Evolutionary conservation across 2,888 invertebrate genomes (phyloP).

Genomic region (Drosophila formosana): DNA sequence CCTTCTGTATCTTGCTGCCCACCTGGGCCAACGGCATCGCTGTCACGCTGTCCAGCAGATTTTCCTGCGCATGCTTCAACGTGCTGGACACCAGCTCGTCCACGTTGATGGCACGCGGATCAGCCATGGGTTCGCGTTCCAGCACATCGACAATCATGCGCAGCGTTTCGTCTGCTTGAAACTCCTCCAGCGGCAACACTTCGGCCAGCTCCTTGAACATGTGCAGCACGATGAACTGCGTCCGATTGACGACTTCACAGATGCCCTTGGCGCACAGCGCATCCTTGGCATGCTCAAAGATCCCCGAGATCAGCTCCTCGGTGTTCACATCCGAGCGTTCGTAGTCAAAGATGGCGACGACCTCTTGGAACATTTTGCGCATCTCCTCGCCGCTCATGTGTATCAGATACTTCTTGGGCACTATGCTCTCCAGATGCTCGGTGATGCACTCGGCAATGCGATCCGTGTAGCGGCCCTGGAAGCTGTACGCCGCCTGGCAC

Average conservation of each 20-base stretch:
- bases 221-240: slow-evolving; percentile 74
- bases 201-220: slow-evolving; percentile 80
- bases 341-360: slow-evolving; percentile 79
- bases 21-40: slow-evolving; percentile 74
- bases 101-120: slow-evolving; percentile 79
- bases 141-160: slow-evolving; percentile 73
- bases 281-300: slow-evolving; percentile 77
- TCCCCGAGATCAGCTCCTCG: slow-evolving; percentile 77
- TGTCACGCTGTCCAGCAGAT: slow-evolving; percentile 82
- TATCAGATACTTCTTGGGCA: slow-evolving; percentile 82
- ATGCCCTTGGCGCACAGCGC: slow-evolving; percentile 58
- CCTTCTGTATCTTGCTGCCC: slow-evolving; percentile 66
- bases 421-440: slow-evolving; percentile 78
- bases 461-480: slow-evolving; percentile 81
- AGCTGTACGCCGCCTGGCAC: slow-evolving; percentile 82
- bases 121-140: slow-evolving; percentile 71
- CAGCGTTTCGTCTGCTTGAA: slow-evolving; percentile 71
- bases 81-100: slow-evolving; percentile 72
- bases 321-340: slow-evolving; percentile 81
- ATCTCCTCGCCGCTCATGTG: slow-evolving; percentile 78
- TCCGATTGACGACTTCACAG: slow-evolving; percentile 72
- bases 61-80: slow-evolving; percentile 74
- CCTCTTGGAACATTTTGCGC: slow-evolving; percentile 78
- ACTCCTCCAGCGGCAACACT: slow-evolving; percentile 81
- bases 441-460: slow-evolving; percentile 81